These are phyloP conservation scores for Rallus crepitans DNA, from an alignment of 2,797 vertebrate genomes.

Conservation along the genomic window DNA sequence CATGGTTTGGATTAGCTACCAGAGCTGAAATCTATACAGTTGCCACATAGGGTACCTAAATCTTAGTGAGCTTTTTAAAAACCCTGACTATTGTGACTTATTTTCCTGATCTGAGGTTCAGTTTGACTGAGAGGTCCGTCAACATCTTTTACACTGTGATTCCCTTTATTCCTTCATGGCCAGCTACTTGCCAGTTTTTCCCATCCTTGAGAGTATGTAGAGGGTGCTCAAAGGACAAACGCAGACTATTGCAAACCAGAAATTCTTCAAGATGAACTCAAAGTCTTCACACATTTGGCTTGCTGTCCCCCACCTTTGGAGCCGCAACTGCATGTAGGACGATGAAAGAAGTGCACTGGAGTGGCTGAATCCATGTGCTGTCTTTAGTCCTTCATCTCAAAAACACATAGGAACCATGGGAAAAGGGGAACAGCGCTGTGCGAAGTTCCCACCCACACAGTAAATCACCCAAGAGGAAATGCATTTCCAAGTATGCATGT, in stretches of 20 bases:
- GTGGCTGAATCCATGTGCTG: neutral
- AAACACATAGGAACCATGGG: neutral
- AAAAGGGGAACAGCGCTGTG: neutral
- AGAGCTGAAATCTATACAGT: neutral
- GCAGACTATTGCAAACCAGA: neutral
- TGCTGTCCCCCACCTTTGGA: neutral
- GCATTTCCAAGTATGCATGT: neutral
- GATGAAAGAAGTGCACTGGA: neutral
- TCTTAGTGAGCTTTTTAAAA: neutral
- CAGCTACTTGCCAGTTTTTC: neutral
- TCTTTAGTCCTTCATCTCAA: neutral
- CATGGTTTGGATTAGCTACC: neutral
- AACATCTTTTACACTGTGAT: neutral
- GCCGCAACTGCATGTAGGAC: neutral
- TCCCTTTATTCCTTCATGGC: neutral
- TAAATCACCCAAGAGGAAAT: neutral
- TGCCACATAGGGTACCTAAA: neutral
- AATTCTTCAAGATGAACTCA: neutral
- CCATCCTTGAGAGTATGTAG: neutral
- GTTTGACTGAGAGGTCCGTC: neutral
- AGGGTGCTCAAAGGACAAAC: neutral
- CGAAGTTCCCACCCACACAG: neutral
- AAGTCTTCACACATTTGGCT: neutral
- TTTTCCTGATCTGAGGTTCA: neutral
- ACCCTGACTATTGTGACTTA: fast-evolving